These are phyloP conservation scores for Lypha dubia DNA, from an alignment of 2,888 invertebrate genomes.

Conservation along the genomic window DNA sequence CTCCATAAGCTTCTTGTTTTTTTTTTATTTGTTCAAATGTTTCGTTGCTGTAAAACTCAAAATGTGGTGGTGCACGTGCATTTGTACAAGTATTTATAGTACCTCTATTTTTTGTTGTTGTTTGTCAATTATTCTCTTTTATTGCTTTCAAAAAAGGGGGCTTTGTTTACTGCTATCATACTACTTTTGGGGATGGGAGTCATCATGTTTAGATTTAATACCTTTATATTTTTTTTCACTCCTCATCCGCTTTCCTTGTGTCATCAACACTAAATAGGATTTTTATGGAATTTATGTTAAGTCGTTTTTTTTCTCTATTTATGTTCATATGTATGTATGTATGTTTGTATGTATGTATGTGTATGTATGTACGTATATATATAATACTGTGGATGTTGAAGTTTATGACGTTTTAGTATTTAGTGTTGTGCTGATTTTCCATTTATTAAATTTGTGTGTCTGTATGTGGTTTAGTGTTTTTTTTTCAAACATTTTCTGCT, in stretches of 20 bases:
- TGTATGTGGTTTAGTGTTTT: slow-evolving; percentile 48
- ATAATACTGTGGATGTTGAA: slow-evolving; percentile 53
- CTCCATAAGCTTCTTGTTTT: slow-evolving; percentile 44
- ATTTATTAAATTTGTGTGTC: slow-evolving; percentile 69
- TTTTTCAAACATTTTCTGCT: slow-evolving; percentile 6
- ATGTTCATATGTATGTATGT: too few relatives aligned
- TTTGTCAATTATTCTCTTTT: slow-evolving; percentile 41
- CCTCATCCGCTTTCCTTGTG: slow-evolving; percentile 13
- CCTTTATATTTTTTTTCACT: slow-evolving; percentile 21
- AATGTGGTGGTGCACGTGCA: slow-evolving; percentile 61
- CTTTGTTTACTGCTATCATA: not conserved
- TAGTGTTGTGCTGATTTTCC: slow-evolving; percentile 71
- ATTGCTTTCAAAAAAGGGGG: slow-evolving; percentile 36
- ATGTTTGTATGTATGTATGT: too few relatives aligned
- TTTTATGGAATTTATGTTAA: slow-evolving; percentile 67
- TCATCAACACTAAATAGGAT: slow-evolving; percentile 68
- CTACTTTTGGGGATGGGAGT: not conserved
- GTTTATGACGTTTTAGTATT: slow-evolving; percentile 66
- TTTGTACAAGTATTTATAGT: slow-evolving; percentile 18
- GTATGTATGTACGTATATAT: too few relatives aligned
- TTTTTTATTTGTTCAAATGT: not conserved
- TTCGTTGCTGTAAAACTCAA: slow-evolving; percentile 13
- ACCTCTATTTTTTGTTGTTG: slow-evolving; percentile 10
- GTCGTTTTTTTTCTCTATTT: slow-evolving; percentile 45
- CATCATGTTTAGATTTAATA: slow-evolving; percentile 32